These are phyloP conservation scores for Siderastrea radians DNA, from an alignment of 92 coral and sea anemone genomes.

Conservation along the genomic window DNA sequence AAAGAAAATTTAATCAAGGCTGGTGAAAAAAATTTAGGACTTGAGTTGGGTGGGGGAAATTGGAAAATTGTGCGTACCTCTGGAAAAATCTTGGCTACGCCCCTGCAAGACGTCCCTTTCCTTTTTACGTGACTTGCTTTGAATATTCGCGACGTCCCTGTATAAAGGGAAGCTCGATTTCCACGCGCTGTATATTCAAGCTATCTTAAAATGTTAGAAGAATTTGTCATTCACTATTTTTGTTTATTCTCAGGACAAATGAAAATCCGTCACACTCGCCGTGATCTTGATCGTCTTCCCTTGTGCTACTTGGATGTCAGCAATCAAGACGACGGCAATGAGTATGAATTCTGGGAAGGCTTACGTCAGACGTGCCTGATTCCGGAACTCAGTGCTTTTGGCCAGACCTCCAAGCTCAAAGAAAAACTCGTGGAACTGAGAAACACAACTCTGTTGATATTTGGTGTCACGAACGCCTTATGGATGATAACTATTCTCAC, in stretches of 20 bases:
- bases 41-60: too few species aligned
- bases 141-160: too few species aligned
- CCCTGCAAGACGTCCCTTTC: too few species aligned
- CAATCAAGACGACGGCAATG: conserved; percentile 58
- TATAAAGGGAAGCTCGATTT: too few species aligned
- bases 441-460: conserved; percentile 63
- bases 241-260: conserved; percentile 20
- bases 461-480: conserved; percentile 70
- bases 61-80: too few species aligned
- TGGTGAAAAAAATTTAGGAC: too few species aligned
- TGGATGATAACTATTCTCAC: conserved; percentile 76
- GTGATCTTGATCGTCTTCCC: conserved; percentile 61
- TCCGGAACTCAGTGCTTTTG: conserved; percentile 70
- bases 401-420: conserved; percentile 51
- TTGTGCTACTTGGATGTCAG: conserved; percentile 52
- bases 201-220: too few species aligned
- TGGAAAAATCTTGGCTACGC: too few species aligned
- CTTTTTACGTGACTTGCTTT: too few species aligned
- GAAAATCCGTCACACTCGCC: conserved; percentile 65
- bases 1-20: too few species aligned
- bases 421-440: conserved; percentile 58
- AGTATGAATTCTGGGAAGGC: conserved; percentile 69
- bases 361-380: conserved; percentile 66
- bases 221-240: neutral
- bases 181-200: too few species aligned